These are phyloP conservation scores for Phocides pigmalion DNA, from an alignment of 1,140 invertebrate species.

Conservation along the genomic window DNA sequence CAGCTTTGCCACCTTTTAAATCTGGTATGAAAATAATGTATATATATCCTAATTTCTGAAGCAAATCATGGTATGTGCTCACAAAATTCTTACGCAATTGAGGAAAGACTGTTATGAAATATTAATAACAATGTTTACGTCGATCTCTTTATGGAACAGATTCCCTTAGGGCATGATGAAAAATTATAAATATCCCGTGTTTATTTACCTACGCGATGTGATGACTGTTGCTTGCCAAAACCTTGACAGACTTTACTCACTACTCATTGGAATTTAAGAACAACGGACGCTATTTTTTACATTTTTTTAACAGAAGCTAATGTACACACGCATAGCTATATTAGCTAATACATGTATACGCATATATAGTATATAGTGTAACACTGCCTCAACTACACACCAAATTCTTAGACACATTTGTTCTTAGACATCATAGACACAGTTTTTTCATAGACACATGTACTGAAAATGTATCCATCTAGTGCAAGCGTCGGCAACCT, in stretches of 20 bases:
- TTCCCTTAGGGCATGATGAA: conserved; percentile 8
- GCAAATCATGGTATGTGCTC: neutral
- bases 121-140: conserved; percentile 15
- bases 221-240: conserved; percentile 18
- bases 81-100: neutral
- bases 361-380: no score
- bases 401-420: no score
- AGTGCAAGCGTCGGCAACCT: no score
- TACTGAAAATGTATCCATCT: no score
- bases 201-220: conserved; percentile 12
- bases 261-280: neutral
- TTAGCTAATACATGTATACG: no score
- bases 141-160: conserved; percentile 7
- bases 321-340: no score
- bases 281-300: neutral
- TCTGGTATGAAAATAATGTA: neutral
- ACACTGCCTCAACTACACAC: no score
- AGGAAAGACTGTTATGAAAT: neutral
- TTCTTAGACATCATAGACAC: no score
- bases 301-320: no score
- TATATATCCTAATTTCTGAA: neutral
- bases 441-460: no score
- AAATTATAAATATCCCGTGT: conserved; percentile 20
- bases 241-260: conserved; percentile 17
- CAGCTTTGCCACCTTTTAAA: no score